Conservation (phyloP, 2,113 vertebrate genomes). For the Gopherus evgoodei region DNA sequence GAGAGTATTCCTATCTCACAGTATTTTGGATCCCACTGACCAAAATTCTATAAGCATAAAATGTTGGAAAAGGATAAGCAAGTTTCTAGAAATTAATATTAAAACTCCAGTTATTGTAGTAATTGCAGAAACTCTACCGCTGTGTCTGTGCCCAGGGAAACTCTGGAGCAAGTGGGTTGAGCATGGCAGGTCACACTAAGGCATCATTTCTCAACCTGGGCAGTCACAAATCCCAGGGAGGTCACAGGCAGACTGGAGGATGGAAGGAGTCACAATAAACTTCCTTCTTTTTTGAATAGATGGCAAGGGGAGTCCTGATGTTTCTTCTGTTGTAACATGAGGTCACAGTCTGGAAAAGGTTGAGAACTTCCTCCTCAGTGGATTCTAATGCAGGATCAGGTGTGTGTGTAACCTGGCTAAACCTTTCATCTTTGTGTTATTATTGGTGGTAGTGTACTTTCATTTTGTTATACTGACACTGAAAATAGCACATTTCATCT, state of each 20-base stretch:
- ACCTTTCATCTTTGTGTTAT: not conserved
- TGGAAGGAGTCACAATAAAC: fast-evolving
- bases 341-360: not conserved
- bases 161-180: not conserved
- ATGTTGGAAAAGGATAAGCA: not conserved
- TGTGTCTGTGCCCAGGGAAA: not conserved
- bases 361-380: not conserved
- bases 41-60: not conserved
- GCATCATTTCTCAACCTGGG: not conserved
- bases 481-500: not conserved
- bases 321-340: not conserved
- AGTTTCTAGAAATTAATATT: not conserved
- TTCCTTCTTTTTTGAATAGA: not conserved
- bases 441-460: not conserved
- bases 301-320: not conserved
- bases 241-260: not conserved
- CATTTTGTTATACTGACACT: not conserved
- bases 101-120: not conserved
- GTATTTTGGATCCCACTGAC: not conserved
- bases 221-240: not conserved
- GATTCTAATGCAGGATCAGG: not conserved
- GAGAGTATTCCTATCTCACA: not conserved
- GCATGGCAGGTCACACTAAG: not conserved
- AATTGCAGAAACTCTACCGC: not conserved
- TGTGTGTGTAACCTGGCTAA: not conserved